These are phyloP conservation scores for Scaptomyza reducta DNA, from an alignment of 2,888 invertebrate genomes.

Conservation along the genomic window DNA sequence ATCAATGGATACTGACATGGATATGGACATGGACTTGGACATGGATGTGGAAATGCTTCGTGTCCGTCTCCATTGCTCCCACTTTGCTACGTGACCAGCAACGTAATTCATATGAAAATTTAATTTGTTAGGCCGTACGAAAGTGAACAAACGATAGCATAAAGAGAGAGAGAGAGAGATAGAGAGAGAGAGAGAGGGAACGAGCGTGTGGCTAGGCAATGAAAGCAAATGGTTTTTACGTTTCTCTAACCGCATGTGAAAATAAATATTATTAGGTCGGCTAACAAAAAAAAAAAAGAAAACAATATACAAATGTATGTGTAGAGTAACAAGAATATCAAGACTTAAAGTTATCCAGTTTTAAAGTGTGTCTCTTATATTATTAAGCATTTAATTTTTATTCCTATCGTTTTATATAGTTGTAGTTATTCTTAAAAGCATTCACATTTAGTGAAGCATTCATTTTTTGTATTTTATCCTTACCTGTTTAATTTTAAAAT, in stretches of 20 bases:
- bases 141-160: conserved; percentile 16
- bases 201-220: conserved; percentile 13
- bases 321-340: background rate
- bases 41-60: conserved; percentile 28
- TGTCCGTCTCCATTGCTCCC: conserved; percentile 31
- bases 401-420: too few relatives aligned
- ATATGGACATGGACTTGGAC: conserved; percentile 41
- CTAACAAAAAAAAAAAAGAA: background rate
- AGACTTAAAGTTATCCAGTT: background rate
- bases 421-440: too few relatives aligned
- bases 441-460: too few relatives aligned
- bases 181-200: background rate
- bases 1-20: conserved; percentile 68
- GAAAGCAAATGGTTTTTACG: conserved; percentile 68
- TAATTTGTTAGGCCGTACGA: conserved; percentile 66
- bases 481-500: too few relatives aligned
- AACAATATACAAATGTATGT: background rate
- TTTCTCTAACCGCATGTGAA: conserved; percentile 67
- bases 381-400: too few relatives aligned
- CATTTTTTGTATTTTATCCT: too few relatives aligned
- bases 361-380: too few relatives aligned
- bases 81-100: conserved; percentile 72
- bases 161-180: background rate
- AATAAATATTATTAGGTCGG: conserved; percentile 74
- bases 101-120: conserved; percentile 77